These are phyloP conservation scores for Platypus cylindrus DNA, from an alignment of 2,888 invertebrate species.

Conservation along the genomic window DNA sequence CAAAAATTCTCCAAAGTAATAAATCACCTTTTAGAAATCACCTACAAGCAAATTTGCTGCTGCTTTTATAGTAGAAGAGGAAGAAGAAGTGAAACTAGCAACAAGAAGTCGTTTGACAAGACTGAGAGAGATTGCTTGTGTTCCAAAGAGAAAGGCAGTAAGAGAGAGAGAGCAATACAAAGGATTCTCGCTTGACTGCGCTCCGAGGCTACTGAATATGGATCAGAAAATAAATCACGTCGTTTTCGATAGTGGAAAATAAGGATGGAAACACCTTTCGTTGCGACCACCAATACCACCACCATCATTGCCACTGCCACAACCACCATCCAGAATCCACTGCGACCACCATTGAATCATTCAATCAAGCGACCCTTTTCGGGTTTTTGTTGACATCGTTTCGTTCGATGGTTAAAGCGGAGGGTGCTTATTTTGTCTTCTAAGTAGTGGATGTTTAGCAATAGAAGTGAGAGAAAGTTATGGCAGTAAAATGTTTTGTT, in stretches of 20 bases:
- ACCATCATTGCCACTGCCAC: too few relatives aligned
- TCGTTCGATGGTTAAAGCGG: constrained; percentile 5
- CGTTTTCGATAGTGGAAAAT: constrained; percentile 12
- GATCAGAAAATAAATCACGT: constrained; percentile 16
- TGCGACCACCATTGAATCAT: constrained; percentile 9
- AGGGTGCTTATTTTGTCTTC: constrained; percentile 10
- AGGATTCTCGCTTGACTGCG: constrained; percentile 14
- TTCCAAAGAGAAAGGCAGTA: too few relatives aligned
- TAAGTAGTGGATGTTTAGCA: constrained; percentile 12
- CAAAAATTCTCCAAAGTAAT: constrained; percentile 11
- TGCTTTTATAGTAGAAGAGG: too few relatives aligned
- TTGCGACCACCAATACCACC: too few relatives aligned
- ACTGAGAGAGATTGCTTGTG: too few relatives aligned
- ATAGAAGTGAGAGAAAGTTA: too few relatives aligned
- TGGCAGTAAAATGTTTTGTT: too few relatives aligned
- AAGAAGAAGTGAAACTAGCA: not conserved
- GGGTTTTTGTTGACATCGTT: constrained; percentile 5
- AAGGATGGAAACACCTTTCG: too few relatives aligned
- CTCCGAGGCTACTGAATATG: constrained; percentile 16
- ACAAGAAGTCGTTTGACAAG: too few relatives aligned
- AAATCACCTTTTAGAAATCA: constrained; percentile 17
- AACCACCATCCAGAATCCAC: too few relatives aligned
- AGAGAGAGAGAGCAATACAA: constrained; percentile 14
- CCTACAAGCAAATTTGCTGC: constrained; percentile 17
- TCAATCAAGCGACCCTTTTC: constrained; percentile 10